Evolutionary conservation across 2,113 vertebrate species (phyloP).

Genomic region (Thinocorus orbignyianus): DNA sequence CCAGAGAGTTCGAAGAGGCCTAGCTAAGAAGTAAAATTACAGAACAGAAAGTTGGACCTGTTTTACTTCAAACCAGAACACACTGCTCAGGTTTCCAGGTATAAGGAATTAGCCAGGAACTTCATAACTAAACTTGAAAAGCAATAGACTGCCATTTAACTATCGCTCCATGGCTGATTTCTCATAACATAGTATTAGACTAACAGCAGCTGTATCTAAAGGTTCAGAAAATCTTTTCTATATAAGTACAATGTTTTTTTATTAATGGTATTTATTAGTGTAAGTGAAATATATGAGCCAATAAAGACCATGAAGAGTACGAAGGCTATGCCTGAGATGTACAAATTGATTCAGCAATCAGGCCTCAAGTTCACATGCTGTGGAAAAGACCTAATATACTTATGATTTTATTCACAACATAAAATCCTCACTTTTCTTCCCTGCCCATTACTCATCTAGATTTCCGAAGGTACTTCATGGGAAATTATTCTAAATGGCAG

Average conservation of each 20-base stretch:
- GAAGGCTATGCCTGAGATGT: background rate
- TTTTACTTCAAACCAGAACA: background rate
- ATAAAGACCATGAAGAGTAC: background rate
- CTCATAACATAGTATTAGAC: background rate
- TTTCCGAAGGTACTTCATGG: background rate
- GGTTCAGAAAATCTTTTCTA: background rate
- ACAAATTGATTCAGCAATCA: background rate
- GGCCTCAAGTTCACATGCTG: background rate
- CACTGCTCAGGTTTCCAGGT: background rate
- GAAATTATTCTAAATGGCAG: conserved; percentile 2
- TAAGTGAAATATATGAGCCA: background rate
- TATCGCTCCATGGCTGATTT: background rate
- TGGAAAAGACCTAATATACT: background rate
- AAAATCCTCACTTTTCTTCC: background rate
- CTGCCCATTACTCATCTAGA: background rate
- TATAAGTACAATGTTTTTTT: background rate
- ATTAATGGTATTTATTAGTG: background rate
- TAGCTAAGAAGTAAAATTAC: too few species aligned
- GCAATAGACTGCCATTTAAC: background rate
- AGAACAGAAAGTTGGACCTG: too few species aligned
- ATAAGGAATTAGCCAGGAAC: background rate
- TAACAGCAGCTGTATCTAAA: background rate
- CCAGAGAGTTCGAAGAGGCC: too few species aligned
- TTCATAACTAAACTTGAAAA: background rate
- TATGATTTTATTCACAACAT: background rate